These are phyloP conservation scores for Stegostoma tigrinum DNA, from an alignment of 2,113 vertebrate genomes.

Conservation along the genomic window DNA sequence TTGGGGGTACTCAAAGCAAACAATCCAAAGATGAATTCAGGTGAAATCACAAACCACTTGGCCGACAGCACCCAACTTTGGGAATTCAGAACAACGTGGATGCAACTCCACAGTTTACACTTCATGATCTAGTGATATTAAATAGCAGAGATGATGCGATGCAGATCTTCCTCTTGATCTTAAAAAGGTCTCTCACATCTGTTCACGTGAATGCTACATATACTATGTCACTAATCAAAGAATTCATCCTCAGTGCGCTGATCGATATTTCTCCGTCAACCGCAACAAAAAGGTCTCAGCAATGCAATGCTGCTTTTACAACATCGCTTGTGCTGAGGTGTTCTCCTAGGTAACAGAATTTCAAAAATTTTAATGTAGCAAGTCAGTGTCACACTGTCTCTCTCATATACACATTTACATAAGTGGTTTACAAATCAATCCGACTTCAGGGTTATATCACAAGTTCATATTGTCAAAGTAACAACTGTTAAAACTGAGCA, in stretches of 20 bases:
- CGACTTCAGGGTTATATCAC: background rate
- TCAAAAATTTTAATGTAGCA: background rate
- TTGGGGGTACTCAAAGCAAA: background rate
- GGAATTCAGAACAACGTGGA: background rate
- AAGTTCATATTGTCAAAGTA: background rate
- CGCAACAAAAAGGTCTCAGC: background rate
- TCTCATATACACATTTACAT: background rate
- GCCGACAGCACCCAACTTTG: background rate
- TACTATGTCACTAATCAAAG: background rate
- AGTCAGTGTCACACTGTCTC: too few species aligned
- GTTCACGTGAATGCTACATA: background rate
- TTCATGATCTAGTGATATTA: background rate
- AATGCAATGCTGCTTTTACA: background rate
- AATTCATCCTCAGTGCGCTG: background rate
- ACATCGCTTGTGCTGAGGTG: background rate
- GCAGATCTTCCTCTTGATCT: background rate
- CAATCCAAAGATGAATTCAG: background rate
- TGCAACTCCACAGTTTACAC: background rate
- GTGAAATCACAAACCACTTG: background rate
- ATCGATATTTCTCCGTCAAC: background rate
- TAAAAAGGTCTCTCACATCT: background rate
- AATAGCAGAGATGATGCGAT: background rate
- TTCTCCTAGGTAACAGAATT: background rate
- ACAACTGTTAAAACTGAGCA: background rate
- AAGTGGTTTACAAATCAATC: background rate